phyloP scores from a whole-genome alignment of 1,140 invertebrate genomes.

The Atta cephalotes region DNA sequence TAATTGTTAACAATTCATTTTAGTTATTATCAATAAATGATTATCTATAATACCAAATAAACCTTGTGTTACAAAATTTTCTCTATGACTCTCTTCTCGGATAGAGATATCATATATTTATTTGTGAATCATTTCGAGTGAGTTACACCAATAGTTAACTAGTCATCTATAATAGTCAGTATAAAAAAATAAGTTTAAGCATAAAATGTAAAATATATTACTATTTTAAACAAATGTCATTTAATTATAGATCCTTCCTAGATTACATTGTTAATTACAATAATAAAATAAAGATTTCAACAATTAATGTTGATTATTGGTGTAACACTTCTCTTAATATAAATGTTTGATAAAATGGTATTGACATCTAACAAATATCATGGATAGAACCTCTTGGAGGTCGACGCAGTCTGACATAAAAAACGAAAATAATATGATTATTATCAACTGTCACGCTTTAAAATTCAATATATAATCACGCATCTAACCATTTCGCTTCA shows the following conservation, averaged over 20 bases:
- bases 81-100: not conserved
- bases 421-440: slow-evolving; percentile 32
- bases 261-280: slow-evolving; percentile 6
- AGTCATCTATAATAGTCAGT: not conserved
- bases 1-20: slow-evolving; percentile 5
- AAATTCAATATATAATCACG: not conserved
- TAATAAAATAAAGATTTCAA: not conserved
- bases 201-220: slow-evolving; percentile 8
- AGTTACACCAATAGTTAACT: slow-evolving; percentile 23
- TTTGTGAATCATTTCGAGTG: slow-evolving; percentile 23
- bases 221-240: not conserved
- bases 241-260: not conserved
- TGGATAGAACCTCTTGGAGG: slow-evolving; percentile 47
- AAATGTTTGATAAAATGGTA: slow-evolving; percentile 1
- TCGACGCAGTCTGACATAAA: slow-evolving; percentile 20
- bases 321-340: slow-evolving; percentile 41
- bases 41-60: slow-evolving; percentile 39
- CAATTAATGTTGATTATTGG: slow-evolving; percentile 6
- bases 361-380: slow-evolving; percentile 24
- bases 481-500: slow-evolving; percentile 43
- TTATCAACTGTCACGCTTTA: slow-evolving; percentile 1
- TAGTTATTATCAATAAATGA: slow-evolving; percentile 48
- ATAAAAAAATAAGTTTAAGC: not conserved
- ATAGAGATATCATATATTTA: slow-evolving; percentile 19
- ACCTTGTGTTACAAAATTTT: slow-evolving; percentile 36